Evolutionary conservation across 2,888 invertebrate species (phyloP).

Genomic region (Ecdyonurus torrentis): DNA sequence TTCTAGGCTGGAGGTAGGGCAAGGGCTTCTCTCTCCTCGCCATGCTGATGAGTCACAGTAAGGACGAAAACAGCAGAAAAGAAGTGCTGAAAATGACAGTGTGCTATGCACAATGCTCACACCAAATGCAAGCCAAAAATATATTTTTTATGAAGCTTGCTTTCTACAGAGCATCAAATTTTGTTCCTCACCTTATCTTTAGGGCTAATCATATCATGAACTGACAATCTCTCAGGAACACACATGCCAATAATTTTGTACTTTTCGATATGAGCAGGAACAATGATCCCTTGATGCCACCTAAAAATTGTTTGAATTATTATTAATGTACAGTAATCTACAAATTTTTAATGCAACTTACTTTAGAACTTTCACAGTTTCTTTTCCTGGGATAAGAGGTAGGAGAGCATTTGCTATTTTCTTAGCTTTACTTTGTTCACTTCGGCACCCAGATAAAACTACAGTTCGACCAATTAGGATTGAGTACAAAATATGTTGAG

Average conservation of each 20-base stretch:
- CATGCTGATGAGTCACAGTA: too few relatives aligned
- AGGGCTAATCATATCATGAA: conserved; percentile 20
- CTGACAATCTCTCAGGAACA: conserved; percentile 20
- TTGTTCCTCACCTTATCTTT: conserved; percentile 16
- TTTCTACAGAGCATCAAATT: too few relatives aligned
- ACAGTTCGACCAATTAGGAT: conserved; percentile 16
- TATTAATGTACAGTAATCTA: background rate
- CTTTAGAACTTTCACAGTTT: conserved; percentile 9
- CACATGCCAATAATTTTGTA: conserved; percentile 21
- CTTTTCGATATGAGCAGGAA: conserved; percentile 18
- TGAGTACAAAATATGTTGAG: conserved; percentile 19
- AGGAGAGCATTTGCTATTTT: conserved; percentile 11
- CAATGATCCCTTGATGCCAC: conserved; percentile 22
- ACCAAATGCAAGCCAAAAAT: too few relatives aligned
- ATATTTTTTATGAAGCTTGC: too few relatives aligned
- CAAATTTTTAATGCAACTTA: background rate
- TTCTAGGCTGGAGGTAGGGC: too few relatives aligned
- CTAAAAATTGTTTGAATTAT: too few relatives aligned
- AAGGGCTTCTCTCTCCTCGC: too few relatives aligned
- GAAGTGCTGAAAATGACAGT: too few relatives aligned
- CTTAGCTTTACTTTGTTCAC: conserved; percentile 8
- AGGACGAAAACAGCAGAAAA: too few relatives aligned
- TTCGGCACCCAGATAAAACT: conserved; percentile 12
- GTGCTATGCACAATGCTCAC: too few relatives aligned
- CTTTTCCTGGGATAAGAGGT: conserved; percentile 11